Base-by-base conservation (phyloP, 2,888 invertebrate genomes). In the Phasia obesa region DNA sequence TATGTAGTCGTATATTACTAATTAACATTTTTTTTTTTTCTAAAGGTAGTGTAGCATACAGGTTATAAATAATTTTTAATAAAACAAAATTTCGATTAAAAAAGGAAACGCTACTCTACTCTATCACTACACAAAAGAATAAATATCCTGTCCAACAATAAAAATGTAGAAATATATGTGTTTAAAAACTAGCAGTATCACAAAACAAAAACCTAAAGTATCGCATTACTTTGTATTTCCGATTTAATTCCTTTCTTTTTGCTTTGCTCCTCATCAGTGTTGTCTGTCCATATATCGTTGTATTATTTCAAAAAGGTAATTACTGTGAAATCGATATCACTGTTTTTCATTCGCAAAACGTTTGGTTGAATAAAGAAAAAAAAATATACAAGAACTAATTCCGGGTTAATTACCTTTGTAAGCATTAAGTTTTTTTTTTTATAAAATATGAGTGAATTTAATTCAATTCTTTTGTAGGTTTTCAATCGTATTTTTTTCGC, bases 271-370 rank as follows among this genome's bases (percentile, higher is more conserved):
- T 49, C 7, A 0, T 38, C 23, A 21, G 15, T 35, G 4, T 35
- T 17, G 42, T 27, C 60, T 42, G 42, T 51, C 27, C 2, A 31
- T 23, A 59, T 38, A 38, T 15, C 57, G 27, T 15, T 51, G 38
- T 42, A 42, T 49, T 49, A 42, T 67, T 49, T n/a, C 19, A 38
- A 64, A 78, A 64, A 65, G 71, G 78, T 79, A 79, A 79, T 79
- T 83, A 83, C 78, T 59, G 78, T 75, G 82, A 75, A 83, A 83
- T 83, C 78, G 82, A 83, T 83, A 83, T 78, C 82, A 59, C 75
- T 70, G 67, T 76, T 81, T 65, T 53, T 6, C 35, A 76, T 73
- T 42, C 27, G n/a, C 15, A 73, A 69, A 55, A 5, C 3, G 13
- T 59, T 59, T 42, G 19, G 9, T 19, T 57, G 55, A 44, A 47